These are phyloP conservation scores for Sepioteuthis lessoniana DNA, from an alignment of 2,888 invertebrate genomes.

Conservation along the genomic window DNA sequence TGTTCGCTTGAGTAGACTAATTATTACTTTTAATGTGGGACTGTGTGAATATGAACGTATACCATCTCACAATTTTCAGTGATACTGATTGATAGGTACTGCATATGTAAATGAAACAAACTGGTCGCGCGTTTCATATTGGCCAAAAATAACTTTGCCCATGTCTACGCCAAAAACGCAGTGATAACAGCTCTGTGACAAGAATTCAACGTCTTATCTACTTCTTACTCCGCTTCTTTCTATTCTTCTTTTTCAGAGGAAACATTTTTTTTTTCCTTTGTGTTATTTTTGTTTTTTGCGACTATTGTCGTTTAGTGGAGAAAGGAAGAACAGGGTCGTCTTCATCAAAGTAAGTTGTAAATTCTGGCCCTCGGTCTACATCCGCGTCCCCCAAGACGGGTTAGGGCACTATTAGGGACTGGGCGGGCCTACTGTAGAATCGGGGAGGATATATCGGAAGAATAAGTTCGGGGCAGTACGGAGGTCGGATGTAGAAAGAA, in stretches of 20 bases:
- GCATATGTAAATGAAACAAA: conserved; percentile 33
- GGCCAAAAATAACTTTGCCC: conserved; percentile 7
- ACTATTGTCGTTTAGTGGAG: not conserved
- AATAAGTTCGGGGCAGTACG: not conserved
- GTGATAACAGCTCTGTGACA: not conserved
- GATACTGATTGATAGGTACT: not conserved
- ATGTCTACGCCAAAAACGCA: not conserved
- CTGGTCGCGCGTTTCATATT: not conserved
- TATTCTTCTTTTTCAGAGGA: not conserved
- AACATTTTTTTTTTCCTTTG: not conserved
- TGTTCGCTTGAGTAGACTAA: not conserved
- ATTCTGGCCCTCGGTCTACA: not conserved
- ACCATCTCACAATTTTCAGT: not conserved
- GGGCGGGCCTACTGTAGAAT: not conserved
- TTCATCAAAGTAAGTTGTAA: not conserved
- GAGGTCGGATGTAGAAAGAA: conserved; percentile 39
- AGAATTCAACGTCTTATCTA: not conserved
- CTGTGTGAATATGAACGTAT: not conserved
- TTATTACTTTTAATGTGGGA: not conserved
- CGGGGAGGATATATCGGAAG: not conserved
- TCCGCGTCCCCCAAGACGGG: conserved; percentile 33
- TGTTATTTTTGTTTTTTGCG: conserved; percentile 13
- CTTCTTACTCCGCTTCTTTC: not conserved
- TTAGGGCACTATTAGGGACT: not conserved
- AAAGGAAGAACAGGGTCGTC: conserved; percentile 33